These are phyloP conservation scores for Littorina saxatilis DNA, from an alignment of 1,140 invertebrate species.

Conservation along the genomic window DNA sequence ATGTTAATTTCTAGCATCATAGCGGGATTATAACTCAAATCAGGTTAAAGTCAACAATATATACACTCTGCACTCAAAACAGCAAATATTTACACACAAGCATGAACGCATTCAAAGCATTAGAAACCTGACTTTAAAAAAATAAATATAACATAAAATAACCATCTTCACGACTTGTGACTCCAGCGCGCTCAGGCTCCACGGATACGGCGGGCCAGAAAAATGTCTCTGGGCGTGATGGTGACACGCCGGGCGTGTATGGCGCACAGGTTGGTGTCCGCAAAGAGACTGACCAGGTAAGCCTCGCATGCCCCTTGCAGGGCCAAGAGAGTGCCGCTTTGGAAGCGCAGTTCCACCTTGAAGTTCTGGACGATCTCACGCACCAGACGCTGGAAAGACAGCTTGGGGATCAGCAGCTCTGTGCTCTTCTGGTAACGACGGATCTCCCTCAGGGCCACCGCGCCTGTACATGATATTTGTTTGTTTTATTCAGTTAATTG, in stretches of 20 bases:
- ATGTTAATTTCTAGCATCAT: too few relatives aligned
- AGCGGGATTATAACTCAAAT: too few relatives aligned
- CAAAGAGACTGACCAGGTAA: constrained; percentile 88
- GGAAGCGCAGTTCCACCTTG: constrained; percentile 80
- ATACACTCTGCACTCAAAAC: too few relatives aligned
- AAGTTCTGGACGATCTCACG: constrained; percentile 89
- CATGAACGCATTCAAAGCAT: too few relatives aligned
- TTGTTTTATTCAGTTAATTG: too few relatives aligned
- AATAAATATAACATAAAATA: too few relatives aligned
- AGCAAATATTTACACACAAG: too few relatives aligned
- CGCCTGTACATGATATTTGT: too few relatives aligned
- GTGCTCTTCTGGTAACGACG: constrained; percentile 89
- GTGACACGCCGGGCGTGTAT: constrained; percentile 65
- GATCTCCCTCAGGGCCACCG: constrained; percentile 89
- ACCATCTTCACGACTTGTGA: too few relatives aligned
- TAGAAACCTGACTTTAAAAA: too few relatives aligned
- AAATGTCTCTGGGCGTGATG: constrained; percentile 32
- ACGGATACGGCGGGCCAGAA: constrained; percentile 30
- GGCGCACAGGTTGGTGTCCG: constrained; percentile 28
- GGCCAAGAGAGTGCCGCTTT: constrained; percentile 73
- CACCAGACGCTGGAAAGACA: constrained; percentile 91
- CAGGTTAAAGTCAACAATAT: too few relatives aligned
- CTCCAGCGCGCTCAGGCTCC: too few relatives aligned
- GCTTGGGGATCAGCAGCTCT: constrained; percentile 86
- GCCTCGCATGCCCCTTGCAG: constrained; percentile 90